A percentile compares a stretch with the other conserved stretches of the same genome.
These are phyloP conservation scores for Phyllostomus hastatus DNA, from an alignment of 2,113 vertebrate genomes.

Conservation along the genomic window DNA sequence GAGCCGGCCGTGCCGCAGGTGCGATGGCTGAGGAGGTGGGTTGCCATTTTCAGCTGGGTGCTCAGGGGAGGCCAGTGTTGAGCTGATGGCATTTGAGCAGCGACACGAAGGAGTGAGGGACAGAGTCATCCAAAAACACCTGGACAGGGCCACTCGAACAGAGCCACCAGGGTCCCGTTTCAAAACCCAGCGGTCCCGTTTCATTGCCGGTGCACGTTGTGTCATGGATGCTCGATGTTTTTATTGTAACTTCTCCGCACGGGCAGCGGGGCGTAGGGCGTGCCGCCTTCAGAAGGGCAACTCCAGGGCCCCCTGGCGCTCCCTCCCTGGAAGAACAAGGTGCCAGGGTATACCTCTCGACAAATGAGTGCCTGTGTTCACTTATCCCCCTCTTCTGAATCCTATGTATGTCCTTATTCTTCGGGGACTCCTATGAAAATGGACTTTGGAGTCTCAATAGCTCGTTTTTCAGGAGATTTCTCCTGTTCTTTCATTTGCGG, in stretches of 20 bases:
- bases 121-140: neutral
- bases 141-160: neutral
- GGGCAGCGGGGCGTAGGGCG: neutral
- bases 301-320: neutral
- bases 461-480: neutral
- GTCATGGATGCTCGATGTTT: neutral
- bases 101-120: neutral
- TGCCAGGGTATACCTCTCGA: neutral
- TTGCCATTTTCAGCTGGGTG: neutral
- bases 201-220: neutral
- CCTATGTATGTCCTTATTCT: neutral
- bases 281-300: neutral
- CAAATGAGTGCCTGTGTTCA: neutral
- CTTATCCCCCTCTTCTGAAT: neutral
- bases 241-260: neutral
- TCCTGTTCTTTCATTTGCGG: neutral
- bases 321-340: neutral
- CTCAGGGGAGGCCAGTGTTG: neutral
- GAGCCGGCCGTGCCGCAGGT: accelerated
- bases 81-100: no score
- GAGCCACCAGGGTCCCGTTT: neutral
- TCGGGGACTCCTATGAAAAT: neutral
- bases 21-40: no score
- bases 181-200: neutral
- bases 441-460: neutral